Evolutionary conservation across 2,888 invertebrate species (phyloP).

Genomic region (Heliconius ethilla): DNA sequence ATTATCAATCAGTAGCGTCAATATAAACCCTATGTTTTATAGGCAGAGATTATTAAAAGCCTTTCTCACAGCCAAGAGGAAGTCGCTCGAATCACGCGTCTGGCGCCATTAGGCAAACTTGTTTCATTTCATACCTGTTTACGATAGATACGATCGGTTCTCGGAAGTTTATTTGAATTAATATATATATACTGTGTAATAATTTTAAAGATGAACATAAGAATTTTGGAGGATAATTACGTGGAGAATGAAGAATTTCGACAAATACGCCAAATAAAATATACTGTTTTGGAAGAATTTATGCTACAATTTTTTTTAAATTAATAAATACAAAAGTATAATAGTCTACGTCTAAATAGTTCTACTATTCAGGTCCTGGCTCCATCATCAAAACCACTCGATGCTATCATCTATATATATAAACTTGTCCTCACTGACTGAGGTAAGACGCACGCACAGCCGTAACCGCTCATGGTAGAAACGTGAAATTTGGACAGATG

Average conservation of each 20-base stretch:
- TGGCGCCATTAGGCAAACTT: conserved; percentile 40
- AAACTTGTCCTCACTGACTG: no score
- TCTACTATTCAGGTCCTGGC: no score
- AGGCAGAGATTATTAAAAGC: conserved; percentile 23
- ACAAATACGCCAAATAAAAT: background rate
- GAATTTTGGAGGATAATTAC: background rate
- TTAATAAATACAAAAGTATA: no score
- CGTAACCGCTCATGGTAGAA: no score
- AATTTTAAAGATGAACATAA: conserved; percentile 5
- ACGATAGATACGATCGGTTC: conserved; percentile 19
- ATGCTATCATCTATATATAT: no score
- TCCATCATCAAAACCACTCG: no score
- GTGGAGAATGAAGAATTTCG: background rate
- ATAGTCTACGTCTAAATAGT: no score
- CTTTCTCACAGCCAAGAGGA: conserved; percentile 44
- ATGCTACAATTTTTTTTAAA: no score
- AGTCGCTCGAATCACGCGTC: conserved; percentile 38
- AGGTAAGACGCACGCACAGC: no score
- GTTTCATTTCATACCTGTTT: conserved; percentile 26
- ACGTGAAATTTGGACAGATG: no score
- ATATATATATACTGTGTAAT: background rate
- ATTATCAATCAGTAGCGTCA: conserved; percentile 6
- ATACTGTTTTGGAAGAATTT: no score
- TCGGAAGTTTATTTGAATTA: conserved; percentile 25
- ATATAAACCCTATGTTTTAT: conserved; percentile 2